Evolutionary conservation across 2,797 vertebrate species (phyloP).

Genomic region (Emys orbicularis): DNA sequence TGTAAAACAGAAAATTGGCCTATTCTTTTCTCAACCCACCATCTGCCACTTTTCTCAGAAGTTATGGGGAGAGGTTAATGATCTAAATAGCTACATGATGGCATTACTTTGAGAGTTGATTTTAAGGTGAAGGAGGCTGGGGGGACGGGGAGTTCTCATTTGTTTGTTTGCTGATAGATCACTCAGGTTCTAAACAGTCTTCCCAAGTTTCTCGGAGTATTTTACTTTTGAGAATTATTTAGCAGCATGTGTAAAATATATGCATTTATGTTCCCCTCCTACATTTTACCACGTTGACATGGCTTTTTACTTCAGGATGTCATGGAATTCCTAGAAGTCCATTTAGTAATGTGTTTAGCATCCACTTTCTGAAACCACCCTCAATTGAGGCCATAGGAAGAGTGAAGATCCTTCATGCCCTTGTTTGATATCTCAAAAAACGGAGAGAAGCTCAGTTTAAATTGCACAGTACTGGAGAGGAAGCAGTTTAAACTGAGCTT

Average conservation of each 20-base stretch:
- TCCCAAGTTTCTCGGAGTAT: not conserved
- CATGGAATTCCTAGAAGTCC: not conserved
- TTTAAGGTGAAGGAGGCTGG: not conserved
- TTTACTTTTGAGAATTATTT: not conserved
- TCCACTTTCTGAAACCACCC: not conserved
- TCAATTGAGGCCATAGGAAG: not conserved
- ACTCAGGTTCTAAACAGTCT: not conserved
- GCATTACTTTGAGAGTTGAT: not conserved
- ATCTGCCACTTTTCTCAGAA: not conserved
- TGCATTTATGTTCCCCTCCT: not conserved
- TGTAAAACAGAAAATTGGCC: accelerated
- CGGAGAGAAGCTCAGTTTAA: not conserved
- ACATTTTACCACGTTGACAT: not conserved
- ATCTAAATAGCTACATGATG: not conserved
- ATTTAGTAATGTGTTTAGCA: not conserved
- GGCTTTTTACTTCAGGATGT: not conserved
- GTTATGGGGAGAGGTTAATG: not conserved
- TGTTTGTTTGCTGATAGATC: not conserved
- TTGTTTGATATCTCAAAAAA: not conserved
- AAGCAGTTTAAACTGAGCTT: not conserved
- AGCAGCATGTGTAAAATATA: not conserved
- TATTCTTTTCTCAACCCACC: not conserved
- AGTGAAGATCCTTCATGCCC: not conserved
- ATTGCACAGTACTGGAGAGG: not conserved
- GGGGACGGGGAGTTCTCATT: not conserved